Percentiles rank a stretch among this genome's conserved stretches.
Conservation (phyloP, 2,888 invertebrate species). For the Aporophyla nigra region DNA sequence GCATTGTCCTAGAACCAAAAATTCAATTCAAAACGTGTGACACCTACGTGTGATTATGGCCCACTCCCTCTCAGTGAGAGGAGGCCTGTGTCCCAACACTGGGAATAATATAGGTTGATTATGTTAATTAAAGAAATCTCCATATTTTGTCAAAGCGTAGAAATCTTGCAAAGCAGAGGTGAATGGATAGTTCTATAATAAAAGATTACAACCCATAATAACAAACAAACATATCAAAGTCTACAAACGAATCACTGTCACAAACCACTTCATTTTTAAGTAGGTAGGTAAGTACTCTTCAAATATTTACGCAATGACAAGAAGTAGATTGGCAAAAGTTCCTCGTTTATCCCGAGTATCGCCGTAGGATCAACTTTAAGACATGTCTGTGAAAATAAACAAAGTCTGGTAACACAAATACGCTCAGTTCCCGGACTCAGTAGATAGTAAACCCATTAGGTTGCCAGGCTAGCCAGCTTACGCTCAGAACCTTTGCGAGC, state of each 20-base stretch:
- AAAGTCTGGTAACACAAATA: constrained; percentile 55
- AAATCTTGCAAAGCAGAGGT: too few relatives aligned
- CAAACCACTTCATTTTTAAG: neutral
- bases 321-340: constrained; percentile 35
- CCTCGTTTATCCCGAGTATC: constrained; percentile 11
- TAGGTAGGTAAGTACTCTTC: constrained; percentile 3
- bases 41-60: too few relatives aligned
- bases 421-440: constrained; percentile 47
- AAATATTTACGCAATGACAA: constrained; percentile 33
- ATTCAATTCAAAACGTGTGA: too few relatives aligned
- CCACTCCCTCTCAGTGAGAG: too few relatives aligned
- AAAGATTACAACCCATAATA: too few relatives aligned
- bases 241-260: neutral
- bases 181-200: too few relatives aligned
- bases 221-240: neutral
- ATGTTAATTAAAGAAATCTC: too few relatives aligned
- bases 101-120: too few relatives aligned
- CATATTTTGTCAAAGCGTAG: too few relatives aligned
- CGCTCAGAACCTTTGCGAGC: constrained; percentile 60
- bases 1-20: too few relatives aligned
- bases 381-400: constrained; percentile 52
- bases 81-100: too few relatives aligned
- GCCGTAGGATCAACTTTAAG: constrained; percentile 42
- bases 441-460: constrained; percentile 64
- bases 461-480: constrained; percentile 51